Percentiles rank a stretch among this genome's conserved stretches.
Evolutionary conservation across 1,140 invertebrate genomes (phyloP).

Genomic region (Eufriesea mexicana): DNA sequence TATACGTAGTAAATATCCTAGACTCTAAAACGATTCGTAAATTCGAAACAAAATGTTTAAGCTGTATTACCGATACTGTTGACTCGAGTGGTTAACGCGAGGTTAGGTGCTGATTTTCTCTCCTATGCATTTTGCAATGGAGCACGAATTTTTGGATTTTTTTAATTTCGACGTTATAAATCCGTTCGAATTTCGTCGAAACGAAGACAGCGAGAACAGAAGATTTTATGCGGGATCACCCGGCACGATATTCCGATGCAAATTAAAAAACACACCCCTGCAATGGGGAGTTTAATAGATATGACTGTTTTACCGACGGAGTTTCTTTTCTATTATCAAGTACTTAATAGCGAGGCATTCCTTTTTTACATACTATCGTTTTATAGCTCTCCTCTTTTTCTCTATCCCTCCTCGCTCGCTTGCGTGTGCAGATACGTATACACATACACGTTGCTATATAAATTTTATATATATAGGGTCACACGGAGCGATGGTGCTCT

Average conservation of each 20-base stretch:
- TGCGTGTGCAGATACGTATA: constrained; percentile 27
- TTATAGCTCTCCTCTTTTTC: constrained; percentile 41
- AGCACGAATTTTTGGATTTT: constrained; percentile 26
- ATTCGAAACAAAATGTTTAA: constrained; percentile 4
- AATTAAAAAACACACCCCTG: constrained; percentile 57
- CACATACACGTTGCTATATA: background rate
- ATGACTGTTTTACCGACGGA: constrained; percentile 77
- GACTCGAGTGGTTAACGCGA: constrained; percentile 23
- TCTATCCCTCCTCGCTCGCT: constrained; percentile 36
- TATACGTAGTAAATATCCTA: constrained; percentile 6
- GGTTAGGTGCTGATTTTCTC: background rate
- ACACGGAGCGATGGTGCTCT: constrained; percentile 42
- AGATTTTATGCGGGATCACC: constrained; percentile 9
- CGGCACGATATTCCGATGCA: constrained; percentile 15
- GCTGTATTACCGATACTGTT: background rate
- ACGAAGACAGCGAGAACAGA: background rate
- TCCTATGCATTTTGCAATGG: background rate
- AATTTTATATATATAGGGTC: background rate
- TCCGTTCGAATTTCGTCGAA: background rate
- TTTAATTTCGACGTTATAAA: background rate
- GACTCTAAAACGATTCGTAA: background rate
- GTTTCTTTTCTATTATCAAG: constrained; percentile 66
- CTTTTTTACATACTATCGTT: constrained; percentile 58
- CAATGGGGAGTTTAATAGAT: constrained; percentile 38
- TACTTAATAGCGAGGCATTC: constrained; percentile 75